Evolutionary conservation across 1,140 invertebrate genomes (phyloP).

Genomic region (Bathynomus jamesi): DNA sequence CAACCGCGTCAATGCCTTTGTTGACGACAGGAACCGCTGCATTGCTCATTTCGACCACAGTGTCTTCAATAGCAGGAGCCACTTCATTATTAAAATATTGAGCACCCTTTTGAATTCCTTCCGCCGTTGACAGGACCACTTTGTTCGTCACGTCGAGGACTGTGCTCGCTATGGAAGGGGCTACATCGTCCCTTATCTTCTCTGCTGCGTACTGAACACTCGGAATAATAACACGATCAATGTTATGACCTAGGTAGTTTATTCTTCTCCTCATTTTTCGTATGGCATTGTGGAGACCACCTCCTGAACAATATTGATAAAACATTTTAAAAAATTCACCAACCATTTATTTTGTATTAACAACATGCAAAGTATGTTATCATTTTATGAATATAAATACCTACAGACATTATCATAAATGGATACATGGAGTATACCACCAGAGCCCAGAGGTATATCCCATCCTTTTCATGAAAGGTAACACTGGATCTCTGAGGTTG

Average conservation of each 20-base stretch:
- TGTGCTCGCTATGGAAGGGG: conserved; percentile 12
- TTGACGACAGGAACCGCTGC: conserved; percentile 25
- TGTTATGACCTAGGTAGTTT: background rate
- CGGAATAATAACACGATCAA: conserved; percentile 11
- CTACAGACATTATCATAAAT: too few species aligned
- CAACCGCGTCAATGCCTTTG: conserved; percentile 22
- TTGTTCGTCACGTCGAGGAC: conserved; percentile 13
- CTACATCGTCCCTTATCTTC: conserved; percentile 19
- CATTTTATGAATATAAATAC: too few species aligned
- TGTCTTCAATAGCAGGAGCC: conserved; percentile 20
- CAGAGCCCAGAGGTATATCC: too few species aligned
- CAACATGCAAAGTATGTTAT: too few species aligned
- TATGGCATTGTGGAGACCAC: background rate
- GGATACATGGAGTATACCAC: too few species aligned
- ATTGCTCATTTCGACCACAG: conserved; percentile 15
- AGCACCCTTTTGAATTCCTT: conserved; percentile 16
- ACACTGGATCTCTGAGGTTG: too few species aligned
- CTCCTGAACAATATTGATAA: background rate
- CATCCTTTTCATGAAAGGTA: too few species aligned
- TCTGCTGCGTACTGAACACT: conserved; percentile 18
- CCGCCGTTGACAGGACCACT: conserved; percentile 12
- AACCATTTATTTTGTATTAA: too few species aligned
- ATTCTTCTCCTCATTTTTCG: background rate
- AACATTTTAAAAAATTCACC: too few species aligned
- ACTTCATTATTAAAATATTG: conserved; percentile 9